Evolutionary conservation across 1,140 invertebrate species (phyloP).

Genomic region (Leptinotarsa lineolata): DNA sequence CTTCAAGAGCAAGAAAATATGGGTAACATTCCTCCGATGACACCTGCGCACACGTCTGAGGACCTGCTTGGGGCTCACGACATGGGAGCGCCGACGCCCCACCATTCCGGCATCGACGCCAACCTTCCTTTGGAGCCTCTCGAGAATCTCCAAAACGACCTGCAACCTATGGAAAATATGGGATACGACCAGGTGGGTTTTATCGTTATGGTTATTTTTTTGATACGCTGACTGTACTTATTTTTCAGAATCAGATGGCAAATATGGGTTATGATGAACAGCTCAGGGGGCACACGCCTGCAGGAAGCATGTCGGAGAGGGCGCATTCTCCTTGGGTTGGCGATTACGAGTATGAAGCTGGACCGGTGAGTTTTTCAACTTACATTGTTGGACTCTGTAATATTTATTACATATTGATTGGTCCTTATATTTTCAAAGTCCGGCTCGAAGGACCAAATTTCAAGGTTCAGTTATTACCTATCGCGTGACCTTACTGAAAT

Average conservation of each 20-base stretch:
- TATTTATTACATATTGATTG: too few relatives aligned
- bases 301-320: constrained; percentile 66
- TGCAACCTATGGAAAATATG: constrained; percentile 70
- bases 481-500: too few relatives aligned
- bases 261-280: constrained; percentile 81
- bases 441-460: too few relatives aligned
- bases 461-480: too few relatives aligned
- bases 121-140: constrained; percentile 44
- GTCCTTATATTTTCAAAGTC: too few relatives aligned
- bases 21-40: constrained; percentile 45
- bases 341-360: constrained; percentile 84
- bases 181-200: constrained; percentile 64
- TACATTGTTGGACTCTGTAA: too few relatives aligned
- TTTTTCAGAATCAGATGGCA: constrained; percentile 58
- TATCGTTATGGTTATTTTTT: not conserved
- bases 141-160: constrained; percentile 47
- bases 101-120: constrained; percentile 42
- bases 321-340: constrained; percentile 75
- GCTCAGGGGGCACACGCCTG: constrained; percentile 63
- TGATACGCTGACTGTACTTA: not conserved
- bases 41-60: constrained; percentile 45
- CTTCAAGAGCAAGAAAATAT: constrained; percentile 51
- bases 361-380: constrained; percentile 58
- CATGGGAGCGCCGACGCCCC: constrained; percentile 45
- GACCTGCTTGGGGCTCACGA: constrained; percentile 38